Evolutionary conservation across 2,888 invertebrate genomes (phyloP), one percentile per base, ranked within the genome.

Genomic region (Ophioninae sp.): DNA sequence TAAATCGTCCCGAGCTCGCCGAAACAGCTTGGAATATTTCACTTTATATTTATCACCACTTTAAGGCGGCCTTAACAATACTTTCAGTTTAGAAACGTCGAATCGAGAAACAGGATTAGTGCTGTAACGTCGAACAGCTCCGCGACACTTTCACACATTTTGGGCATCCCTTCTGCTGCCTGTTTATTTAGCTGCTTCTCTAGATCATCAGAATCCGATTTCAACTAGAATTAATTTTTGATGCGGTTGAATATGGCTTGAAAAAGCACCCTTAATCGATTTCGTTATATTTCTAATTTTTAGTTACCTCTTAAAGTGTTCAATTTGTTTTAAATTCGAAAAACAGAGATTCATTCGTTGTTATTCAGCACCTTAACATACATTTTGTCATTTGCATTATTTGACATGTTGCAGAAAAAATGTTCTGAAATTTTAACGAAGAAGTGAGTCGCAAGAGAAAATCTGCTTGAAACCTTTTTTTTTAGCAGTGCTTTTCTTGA

Each of bases 11-110:
- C 23, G 63, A 68, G 63, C n/a, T 58, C 59, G 23, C 58, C 30
- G 23, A 30, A 41, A 63, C 37, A 51, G 44, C 69, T 30, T 68
- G 83, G 85, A 88, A 89, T 89, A 89, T 87, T 81, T 87, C 86
- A 87, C 86, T 87, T 88, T 90, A 87, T 91, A 91, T 91, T 91
- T 91, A 91, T 91, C 88, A 90, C 88, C 89, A 90, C 89, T 91
- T 90, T 88, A 88, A 85, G 86, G 84, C 82, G 73, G 86, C 86
- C 87, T 88, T 88, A 90, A 90, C 89, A 89, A 88, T 88, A 86
- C 85, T 82, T 86, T 79, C 82, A 87, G 86, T 85, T 86, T 75
- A 73, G 74, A 77, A 85, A 85, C 79, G 81, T 82, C 87, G 87
- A 87, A 88, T 85, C 84, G 74, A 20, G 71, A 56, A 51, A 68